A percentile compares a stretch with the other conserved stretches of the same genome.
Conservation (phyloP, 1,140 invertebrate species). For the Drosophila kikkawai region DNA sequence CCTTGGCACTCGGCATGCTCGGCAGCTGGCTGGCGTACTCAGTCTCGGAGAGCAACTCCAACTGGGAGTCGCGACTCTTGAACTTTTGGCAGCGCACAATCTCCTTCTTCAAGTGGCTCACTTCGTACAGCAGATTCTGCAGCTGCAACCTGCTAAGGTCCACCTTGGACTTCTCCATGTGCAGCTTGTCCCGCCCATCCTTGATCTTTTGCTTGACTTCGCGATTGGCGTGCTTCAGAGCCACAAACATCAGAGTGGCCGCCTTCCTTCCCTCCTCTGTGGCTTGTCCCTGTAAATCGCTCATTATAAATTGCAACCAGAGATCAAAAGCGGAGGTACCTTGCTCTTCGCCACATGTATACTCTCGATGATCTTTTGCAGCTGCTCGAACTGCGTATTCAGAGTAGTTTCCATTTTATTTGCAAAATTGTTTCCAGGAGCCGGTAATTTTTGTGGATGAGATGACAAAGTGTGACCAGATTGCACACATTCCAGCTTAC, state of each 20-base stretch:
- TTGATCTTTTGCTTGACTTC: constrained; percentile 95
- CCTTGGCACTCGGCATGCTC: constrained; percentile 82
- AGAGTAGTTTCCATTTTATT: constrained; percentile 58
- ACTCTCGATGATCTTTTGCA: constrained; percentile 56
- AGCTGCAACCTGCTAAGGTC: constrained; percentile 95
- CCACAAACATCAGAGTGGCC: constrained; percentile 90
- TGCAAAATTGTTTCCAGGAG: not conserved
- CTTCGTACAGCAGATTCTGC: constrained; percentile 98
- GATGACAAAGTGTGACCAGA: not conserved
- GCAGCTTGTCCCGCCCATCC: constrained; percentile 91
- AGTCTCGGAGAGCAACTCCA: constrained; percentile 93
- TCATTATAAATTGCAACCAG: not conserved
- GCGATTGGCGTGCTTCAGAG: constrained; percentile 95
- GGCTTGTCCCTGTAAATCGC: constrained; percentile 76
- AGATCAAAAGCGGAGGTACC: constrained; percentile 13
- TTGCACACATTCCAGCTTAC: not conserved
- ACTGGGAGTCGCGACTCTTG: constrained; percentile 97
- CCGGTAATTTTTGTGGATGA: constrained; percentile 16
- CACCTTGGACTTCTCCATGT: constrained; percentile 93
- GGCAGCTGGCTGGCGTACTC: constrained; percentile 86
- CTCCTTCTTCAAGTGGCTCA: constrained; percentile 96
- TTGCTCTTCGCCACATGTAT: constrained; percentile 42
- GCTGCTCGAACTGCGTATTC: constrained; percentile 55
- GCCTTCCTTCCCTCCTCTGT: constrained; percentile 89
- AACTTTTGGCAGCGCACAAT: constrained; percentile 97